Evolutionary conservation across 2,113 vertebrate species (phyloP).

Genomic region (Chionodraco myersi): DNA sequence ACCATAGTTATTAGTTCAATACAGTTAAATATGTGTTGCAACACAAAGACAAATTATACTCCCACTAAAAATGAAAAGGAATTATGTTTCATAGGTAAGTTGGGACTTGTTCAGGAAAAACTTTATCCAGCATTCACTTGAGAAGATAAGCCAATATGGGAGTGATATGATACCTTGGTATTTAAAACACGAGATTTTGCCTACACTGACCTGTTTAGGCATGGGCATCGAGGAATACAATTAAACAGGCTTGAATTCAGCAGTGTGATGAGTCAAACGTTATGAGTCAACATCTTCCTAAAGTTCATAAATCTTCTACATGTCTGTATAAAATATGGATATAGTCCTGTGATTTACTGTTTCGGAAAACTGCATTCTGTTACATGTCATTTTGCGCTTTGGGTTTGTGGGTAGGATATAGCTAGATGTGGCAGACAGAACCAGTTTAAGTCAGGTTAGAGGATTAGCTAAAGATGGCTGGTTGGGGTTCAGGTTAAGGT

Average conservation of each 20-base stretch:
- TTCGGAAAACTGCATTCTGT: too few species aligned
- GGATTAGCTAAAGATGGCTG: too few species aligned
- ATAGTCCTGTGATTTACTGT: too few species aligned
- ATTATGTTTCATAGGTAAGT: neutral
- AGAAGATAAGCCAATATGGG: constrained; percentile 2
- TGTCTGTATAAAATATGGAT: too few species aligned
- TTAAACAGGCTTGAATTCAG: neutral
- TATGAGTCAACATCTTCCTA: neutral
- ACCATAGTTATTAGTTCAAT: too few species aligned
- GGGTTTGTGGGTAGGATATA: too few species aligned
- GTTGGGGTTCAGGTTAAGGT: too few species aligned
- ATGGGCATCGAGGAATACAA: neutral
- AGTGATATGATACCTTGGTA: neutral
- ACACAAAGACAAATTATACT: neutral
- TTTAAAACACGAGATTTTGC: neutral
- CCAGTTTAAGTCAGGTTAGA: too few species aligned
- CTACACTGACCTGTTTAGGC: constrained; percentile 12
- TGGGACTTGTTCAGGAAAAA: constrained; percentile 37
- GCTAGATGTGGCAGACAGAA: too few species aligned
- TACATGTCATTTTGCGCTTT: too few species aligned
- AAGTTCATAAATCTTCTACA: neutral
- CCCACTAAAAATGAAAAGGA: neutral
- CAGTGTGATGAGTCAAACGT: neutral
- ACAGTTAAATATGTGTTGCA: too few species aligned
- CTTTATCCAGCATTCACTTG: neutral